A percentile compares a stretch with the other conserved stretches of the same genome.
These are phyloP conservation scores for Trichomalopsis sarcophagae DNA, from an alignment of 1,140 invertebrate species.

Conservation along the genomic window DNA sequence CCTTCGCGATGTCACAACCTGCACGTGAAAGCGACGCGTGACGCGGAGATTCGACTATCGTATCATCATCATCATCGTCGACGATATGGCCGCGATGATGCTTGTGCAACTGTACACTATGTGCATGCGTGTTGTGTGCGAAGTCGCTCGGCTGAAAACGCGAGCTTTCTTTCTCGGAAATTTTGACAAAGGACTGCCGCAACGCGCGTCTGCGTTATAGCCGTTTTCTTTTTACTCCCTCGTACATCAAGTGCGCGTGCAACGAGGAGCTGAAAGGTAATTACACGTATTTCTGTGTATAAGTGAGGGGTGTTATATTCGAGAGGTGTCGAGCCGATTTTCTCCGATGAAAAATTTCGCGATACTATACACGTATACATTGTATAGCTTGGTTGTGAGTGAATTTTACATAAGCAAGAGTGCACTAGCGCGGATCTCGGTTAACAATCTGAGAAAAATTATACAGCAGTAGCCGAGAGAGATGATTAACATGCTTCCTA, in stretches of 20 bases:
- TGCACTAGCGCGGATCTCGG: too few relatives aligned
- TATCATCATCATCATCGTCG: background rate
- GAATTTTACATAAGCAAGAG: too few relatives aligned
- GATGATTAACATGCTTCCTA: background rate
- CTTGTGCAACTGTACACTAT: conserved; percentile 20
- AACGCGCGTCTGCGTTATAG: background rate
- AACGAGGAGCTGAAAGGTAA: conserved; percentile 1
- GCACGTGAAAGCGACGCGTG: conserved; percentile 11
- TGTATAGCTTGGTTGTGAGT: too few relatives aligned
- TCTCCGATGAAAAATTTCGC: background rate
- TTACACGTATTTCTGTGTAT: background rate
- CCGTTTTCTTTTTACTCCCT: background rate
- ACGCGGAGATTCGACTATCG: background rate
- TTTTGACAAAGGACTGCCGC: conserved; percentile 46
- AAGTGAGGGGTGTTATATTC: background rate
- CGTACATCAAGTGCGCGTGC: background rate
- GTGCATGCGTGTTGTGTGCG: background rate
- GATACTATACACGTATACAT: too few relatives aligned
- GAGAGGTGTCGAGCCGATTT: background rate
- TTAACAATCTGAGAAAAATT: background rate
- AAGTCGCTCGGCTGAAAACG: conserved; percentile 39
- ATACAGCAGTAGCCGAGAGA: background rate
- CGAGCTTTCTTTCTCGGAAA: conserved; percentile 24
- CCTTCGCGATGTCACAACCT: background rate
- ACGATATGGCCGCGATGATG: background rate